Evolutionary conservation across 2,888 invertebrate species (phyloP), one percentile per base, ranked within the genome.

Genomic region (Conops quadrifasciatus): DNA sequence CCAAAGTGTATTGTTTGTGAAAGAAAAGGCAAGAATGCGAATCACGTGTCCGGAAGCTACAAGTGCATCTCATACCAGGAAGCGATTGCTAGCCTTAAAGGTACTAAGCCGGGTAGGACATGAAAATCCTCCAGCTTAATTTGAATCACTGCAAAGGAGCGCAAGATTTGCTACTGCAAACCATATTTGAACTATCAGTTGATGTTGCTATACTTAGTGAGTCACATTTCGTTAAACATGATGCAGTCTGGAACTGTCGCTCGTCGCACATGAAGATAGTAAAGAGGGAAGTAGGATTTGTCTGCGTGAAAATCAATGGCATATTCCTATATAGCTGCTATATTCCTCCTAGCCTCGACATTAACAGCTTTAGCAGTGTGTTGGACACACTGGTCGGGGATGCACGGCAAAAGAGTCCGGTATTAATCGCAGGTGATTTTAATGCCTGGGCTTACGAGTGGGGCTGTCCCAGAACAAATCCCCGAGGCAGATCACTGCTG

Each of bases 141-240:
- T 49, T 49, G 13, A 49, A 58, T 58, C 58, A 58, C 58, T 58
- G 58, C 58, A 58, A 58, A 58, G 24, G 19, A 24, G 49, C n/a
- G 19, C 49, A 49, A 13, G 49, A 49, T 1, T 13, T 49, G n/a
- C 49, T 49, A 4, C n/a, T 16, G 49, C 49, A 49, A 49, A 49
- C 49, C 5, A n/a, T 4, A 49, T 49, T 11, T 24, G 58, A 58
- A 7, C 24, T 58, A 58, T 24, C 58, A 58, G n/a, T 58, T 2
- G 21, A 49, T 4, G 19, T 49, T n/a, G 49, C 5, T n/a, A 49
- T 49, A 49, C 49, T 49, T 13, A 11, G 49, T 49, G 49, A 49
- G 19, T 19, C 49, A 49, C 49, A 49, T 49, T 49, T 13, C 49
- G 5, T 19, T 11, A 49, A 49, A 49, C 49, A 49, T n/a, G n/a